Percentiles rank a stretch among this genome's conserved stretches.
phyloP scores from a whole-genome alignment of 2,797 vertebrate species.

The Myotis daubentonii region DNA sequence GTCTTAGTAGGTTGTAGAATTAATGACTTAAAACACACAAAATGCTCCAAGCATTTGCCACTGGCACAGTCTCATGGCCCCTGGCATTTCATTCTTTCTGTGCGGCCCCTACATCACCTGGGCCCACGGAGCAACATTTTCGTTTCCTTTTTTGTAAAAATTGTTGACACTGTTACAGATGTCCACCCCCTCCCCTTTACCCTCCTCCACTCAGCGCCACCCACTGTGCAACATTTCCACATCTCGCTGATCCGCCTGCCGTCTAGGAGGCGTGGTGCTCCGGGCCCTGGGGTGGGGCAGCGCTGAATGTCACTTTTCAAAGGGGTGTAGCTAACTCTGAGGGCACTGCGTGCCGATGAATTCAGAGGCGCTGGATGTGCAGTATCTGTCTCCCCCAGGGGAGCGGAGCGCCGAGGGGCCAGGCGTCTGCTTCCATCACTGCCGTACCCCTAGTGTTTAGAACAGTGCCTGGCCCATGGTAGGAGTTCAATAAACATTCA shows the following conservation, averaged over 20 bases:
- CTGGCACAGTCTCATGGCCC: background rate
- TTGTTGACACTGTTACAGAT: background rate
- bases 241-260: background rate
- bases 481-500: background rate
- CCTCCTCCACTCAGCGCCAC: background rate
- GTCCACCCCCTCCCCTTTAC: accelerated
- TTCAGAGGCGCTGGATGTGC: background rate
- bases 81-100: too few relatives aligned
- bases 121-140: background rate
- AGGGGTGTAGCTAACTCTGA: background rate
- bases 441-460: too few relatives aligned
- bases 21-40: background rate
- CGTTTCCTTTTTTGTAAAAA: background rate
- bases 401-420: too few relatives aligned
- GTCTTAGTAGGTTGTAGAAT: background rate
- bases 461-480: background rate
- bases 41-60: background rate
- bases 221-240: background rate
- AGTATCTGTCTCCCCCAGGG: accelerated
- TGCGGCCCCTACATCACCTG: background rate
- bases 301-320: background rate
- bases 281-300: background rate
- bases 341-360: accelerated
- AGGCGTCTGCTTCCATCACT: accelerated
- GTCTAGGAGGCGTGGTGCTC: background rate